phyloP scores from a whole-genome alignment of 1,140 invertebrate species.

The Zaprionus kolodkinae region DNA sequence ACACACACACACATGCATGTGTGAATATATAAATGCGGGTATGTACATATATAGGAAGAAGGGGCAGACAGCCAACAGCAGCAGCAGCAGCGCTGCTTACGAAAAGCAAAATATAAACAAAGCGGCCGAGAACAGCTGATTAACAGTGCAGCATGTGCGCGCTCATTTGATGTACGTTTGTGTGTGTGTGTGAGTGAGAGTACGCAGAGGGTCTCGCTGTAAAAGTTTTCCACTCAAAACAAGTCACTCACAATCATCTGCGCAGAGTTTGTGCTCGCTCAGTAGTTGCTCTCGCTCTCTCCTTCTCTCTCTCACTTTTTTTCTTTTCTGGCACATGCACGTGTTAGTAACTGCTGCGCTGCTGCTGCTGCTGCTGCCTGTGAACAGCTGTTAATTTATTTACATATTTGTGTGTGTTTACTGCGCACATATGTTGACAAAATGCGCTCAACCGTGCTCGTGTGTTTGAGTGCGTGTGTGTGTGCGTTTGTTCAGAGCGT shows the following conservation, averaged over 20 bases:
- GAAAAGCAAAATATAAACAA: constrained; percentile 81
- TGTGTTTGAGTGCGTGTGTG: constrained; percentile 2
- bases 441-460: constrained; percentile 44
- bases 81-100: constrained; percentile 55
- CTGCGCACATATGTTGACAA: constrained; percentile 65
- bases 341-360: constrained; percentile 67
- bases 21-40: constrained; percentile 2
- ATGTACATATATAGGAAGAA: constrained; percentile 62
- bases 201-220: constrained; percentile 25
- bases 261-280: constrained; percentile 33
- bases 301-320: constrained; percentile 25
- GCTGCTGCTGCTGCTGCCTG: constrained; percentile 15
- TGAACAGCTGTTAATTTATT: constrained; percentile 80
- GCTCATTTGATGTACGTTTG: constrained; percentile 49
- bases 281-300: constrained; percentile 13
- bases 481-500: no score
- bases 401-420: constrained; percentile 65
- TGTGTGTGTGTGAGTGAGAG: constrained; percentile 20
- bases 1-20: constrained; percentile 5
- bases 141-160: constrained; percentile 65
- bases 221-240: constrained; percentile 66
- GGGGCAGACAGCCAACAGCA: constrained; percentile 54
- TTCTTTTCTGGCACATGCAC: constrained; percentile 53
- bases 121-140: constrained; percentile 77
- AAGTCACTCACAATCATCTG: constrained; percentile 45